phyloP scores from a whole-genome alignment of 2,888 invertebrate species.

The Dynastes grantii region DNA sequence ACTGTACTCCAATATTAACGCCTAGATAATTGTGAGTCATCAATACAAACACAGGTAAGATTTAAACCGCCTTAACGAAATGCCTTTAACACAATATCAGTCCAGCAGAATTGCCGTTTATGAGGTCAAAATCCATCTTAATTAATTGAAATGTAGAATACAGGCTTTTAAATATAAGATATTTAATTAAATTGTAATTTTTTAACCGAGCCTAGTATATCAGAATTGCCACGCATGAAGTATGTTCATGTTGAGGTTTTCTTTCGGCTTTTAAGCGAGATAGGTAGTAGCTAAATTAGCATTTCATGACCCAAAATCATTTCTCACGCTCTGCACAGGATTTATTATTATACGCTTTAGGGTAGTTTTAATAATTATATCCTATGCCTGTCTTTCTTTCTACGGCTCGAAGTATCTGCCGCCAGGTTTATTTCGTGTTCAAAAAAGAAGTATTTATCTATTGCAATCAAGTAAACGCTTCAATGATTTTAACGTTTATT shows the following conservation, averaged over 20 bases:
- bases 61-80: too few species aligned
- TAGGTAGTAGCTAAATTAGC: conserved; percentile 33
- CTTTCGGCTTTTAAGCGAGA: conserved; percentile 17
- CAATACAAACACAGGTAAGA: too few species aligned
- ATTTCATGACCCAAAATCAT: conserved; percentile 35
- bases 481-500: too few species aligned
- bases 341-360: conserved; percentile 48
- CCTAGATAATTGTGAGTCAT: too few species aligned
- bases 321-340: conserved; percentile 53
- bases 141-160: too few species aligned
- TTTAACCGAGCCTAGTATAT: conserved; percentile 12
- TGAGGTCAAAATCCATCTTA: too few species aligned
- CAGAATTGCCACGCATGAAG: not conserved
- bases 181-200: not conserved
- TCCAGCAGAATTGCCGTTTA: too few species aligned
- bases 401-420: not conserved
- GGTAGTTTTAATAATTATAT: conserved; percentile 34
- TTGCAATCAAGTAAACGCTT: too few species aligned
- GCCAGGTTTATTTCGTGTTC: not conserved
- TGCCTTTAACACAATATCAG: too few species aligned
- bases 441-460: not conserved
- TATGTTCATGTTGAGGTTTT: conserved; percentile 20
- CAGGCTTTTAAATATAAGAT: too few species aligned
- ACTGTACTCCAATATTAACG: too few species aligned
- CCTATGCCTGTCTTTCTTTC: not conserved